Percentiles rank a stretch among this genome's conserved stretches.
Conservation (phyloP, 2,888 invertebrate genomes). For the Epistrophella euchroma region DNA sequence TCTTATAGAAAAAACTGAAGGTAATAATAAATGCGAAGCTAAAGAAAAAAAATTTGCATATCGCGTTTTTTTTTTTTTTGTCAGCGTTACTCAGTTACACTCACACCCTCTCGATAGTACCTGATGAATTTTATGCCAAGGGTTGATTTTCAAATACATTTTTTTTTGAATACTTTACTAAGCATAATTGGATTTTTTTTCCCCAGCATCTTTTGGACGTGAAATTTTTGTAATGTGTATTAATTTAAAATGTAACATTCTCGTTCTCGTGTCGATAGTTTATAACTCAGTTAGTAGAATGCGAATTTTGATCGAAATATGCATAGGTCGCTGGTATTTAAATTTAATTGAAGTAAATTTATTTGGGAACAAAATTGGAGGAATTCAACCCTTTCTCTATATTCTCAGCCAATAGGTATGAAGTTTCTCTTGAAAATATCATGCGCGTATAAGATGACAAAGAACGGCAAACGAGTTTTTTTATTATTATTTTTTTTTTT, state of each 20-base stretch:
- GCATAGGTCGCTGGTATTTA: background rate
- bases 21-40: constrained; percentile 69
- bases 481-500: too few relatives aligned
- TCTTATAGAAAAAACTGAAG: constrained; percentile 42
- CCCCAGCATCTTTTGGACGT: constrained; percentile 38
- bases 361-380: background rate
- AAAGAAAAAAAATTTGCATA: constrained; percentile 69
- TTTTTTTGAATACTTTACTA: constrained; percentile 49
- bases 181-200: constrained; percentile 70
- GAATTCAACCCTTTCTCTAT: constrained; percentile 1
- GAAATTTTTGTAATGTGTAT: constrained; percentile 46
- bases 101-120: constrained; percentile 48
- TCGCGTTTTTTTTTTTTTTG: constrained; percentile 56
- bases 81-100: constrained; percentile 45
- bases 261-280: constrained; percentile 1
- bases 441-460: background rate
- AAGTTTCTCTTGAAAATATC: background rate
- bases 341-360: background rate
- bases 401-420: constrained; percentile 2
- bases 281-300: background rate
- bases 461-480: background rate
- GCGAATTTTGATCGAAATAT: background rate
- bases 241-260: background rate
- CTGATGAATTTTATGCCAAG: constrained; percentile 74
- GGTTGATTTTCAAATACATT: constrained; percentile 59